Percentiles rank a stretch among this genome's conserved stretches.
Evolutionary conservation across 2,113 vertebrate genomes (phyloP).

Genomic region (Hypocryptadius cinnamomeus): DNA sequence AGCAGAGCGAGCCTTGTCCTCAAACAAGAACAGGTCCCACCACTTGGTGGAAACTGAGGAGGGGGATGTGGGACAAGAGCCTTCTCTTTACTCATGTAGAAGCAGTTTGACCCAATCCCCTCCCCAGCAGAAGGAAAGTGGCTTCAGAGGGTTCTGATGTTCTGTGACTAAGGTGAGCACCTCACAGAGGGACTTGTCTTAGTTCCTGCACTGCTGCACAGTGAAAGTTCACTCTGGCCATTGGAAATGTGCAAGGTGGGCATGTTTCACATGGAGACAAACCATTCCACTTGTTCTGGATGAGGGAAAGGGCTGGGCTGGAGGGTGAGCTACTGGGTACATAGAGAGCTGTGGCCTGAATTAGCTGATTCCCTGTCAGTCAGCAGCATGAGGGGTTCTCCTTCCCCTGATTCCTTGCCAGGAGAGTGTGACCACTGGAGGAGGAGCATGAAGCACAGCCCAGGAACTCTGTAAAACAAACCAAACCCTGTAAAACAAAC

Average conservation of each 20-base stretch:
- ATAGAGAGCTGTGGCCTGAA: neutral
- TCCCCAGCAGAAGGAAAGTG: neutral
- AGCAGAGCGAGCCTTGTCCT: neutral
- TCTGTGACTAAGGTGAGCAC: neutral
- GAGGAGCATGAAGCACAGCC: neutral
- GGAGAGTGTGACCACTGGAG: fast-evolving
- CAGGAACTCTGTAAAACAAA: neutral
- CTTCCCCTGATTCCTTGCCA: neutral
- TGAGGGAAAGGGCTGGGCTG: neutral
- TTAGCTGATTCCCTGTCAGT: neutral
- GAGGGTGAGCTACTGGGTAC: neutral
- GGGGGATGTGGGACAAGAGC: neutral
- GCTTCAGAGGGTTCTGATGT: neutral
- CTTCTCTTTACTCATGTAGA: neutral
- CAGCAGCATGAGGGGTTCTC: neutral
- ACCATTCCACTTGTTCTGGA: neutral
- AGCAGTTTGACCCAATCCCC: neutral
- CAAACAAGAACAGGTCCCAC: neutral
- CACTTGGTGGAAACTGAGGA: neutral
- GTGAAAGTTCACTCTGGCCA: neutral
- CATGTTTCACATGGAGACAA: neutral
- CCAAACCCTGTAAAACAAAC: neutral
- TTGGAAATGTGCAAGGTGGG: neutral
- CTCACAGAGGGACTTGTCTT: neutral
- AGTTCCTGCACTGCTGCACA: fast-evolving